Evolutionary conservation across 1,140 invertebrate species (phyloP).

Genomic region (Aphis craccivora): DNA sequence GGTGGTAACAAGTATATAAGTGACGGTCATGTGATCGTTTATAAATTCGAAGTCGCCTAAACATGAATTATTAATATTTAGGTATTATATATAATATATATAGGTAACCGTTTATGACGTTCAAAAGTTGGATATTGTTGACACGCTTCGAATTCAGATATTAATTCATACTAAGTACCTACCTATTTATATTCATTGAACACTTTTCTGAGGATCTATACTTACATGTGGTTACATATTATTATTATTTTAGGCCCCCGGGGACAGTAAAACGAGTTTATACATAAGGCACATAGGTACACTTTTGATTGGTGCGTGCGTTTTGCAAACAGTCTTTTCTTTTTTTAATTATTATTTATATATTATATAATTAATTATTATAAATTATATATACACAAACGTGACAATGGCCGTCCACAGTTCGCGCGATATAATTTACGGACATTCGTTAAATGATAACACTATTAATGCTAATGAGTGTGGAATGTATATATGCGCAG

Average conservation of each 20-base stretch:
- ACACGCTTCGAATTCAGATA: background rate
- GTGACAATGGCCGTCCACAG: background rate
- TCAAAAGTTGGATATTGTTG: background rate
- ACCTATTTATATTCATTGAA: background rate
- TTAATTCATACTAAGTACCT: too few species aligned
- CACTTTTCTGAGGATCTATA: too few species aligned
- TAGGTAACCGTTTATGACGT: background rate
- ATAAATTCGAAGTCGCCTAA: background rate
- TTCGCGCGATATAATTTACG: background rate
- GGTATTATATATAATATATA: background rate
- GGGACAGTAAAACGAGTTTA: too few species aligned
- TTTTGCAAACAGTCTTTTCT: too few species aligned
- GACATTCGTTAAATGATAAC: background rate
- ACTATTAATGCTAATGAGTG: background rate
- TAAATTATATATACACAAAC: too few species aligned
- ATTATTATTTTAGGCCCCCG: too few species aligned
- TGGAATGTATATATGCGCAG: background rate
- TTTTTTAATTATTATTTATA: too few species aligned
- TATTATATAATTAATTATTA: too few species aligned
- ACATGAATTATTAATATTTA: background rate
- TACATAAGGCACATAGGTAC: too few species aligned
- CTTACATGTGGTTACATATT: too few species aligned
- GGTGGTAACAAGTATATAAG: background rate
- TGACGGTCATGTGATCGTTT: background rate
- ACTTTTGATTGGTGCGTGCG: too few species aligned